Evolutionary conservation across 2,888 invertebrate genomes (phyloP), one percentile per base, ranked within the genome.

Genomic region (Apamea crenata): DNA sequence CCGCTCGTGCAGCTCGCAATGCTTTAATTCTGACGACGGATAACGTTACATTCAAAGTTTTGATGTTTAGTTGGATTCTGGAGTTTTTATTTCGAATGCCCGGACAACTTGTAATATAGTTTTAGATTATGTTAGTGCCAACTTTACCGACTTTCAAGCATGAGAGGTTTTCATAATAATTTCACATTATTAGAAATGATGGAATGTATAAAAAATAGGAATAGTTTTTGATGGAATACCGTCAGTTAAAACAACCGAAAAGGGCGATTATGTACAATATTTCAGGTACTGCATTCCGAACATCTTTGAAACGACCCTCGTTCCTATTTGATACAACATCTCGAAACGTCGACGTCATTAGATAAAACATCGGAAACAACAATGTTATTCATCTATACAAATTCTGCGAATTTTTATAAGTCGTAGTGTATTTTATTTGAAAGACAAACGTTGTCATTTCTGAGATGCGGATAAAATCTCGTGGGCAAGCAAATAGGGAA

Each of bases 401-500:
- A 75, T 66, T 50, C 47, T 63, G 18, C 53, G 59, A 69, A 78
- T 81, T 79, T 72, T 79, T 77, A 77, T 76, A 84, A 80, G 73
- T 67, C 59, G 50, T 69, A 44, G 73, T 68, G 61, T 77, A 84
- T 84, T 87, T 87, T 81, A 81, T 87, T 83, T 79, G 47, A 47
- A 56, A 78, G 74, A 86, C 83, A 83, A 87, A 88, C 73, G 78
- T 81, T 78, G 82, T 87, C 81, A 85, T 81, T 82, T 81, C 80
- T 66, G 63, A 68, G 78, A 87, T 77, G 71, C 73, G 77, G 77
- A 78, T 81, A 80, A 83, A 89, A 86, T 82, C 86, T 90, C 86
- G 82, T 82, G 83, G 87, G 88, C 87, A 82, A 86, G 91, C 86
- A 90, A 90, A 90, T 90, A 85, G 85, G 82, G 87, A 90, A 90